phyloP scores from a whole-genome alignment of 2,113 vertebrate species.

The Heliornis fulica region DNA sequence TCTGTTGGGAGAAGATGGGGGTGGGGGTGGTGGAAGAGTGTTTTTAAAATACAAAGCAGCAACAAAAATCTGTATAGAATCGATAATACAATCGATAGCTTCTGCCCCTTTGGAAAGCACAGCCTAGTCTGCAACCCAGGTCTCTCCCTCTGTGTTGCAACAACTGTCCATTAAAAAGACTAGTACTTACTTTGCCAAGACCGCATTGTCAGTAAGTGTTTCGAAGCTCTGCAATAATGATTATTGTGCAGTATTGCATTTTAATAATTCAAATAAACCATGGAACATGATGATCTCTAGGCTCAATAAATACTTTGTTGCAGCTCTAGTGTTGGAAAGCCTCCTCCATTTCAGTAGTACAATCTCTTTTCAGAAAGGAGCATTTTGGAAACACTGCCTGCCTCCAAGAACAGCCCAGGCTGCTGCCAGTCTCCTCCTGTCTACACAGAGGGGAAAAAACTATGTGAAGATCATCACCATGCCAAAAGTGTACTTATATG shows the following conservation, averaged over 20 bases:
- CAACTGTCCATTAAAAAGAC: slow-evolving; percentile 41
- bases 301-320: slow-evolving; percentile 35
- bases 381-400: not conserved
- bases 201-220: slow-evolving; percentile 60
- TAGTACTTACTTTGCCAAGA: slow-evolving; percentile 42
- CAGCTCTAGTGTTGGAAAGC: not conserved
- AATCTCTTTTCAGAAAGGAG: not conserved
- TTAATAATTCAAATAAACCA: slow-evolving; percentile 68
- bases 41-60: slow-evolving; percentile 45
- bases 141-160: not conserved
- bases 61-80: slow-evolving; percentile 41
- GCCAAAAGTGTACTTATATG: not conserved
- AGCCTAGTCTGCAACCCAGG: not conserved
- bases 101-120: slow-evolving; percentile 1
- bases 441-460: not conserved
- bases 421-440: not conserved
- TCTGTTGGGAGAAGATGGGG: not conserved
- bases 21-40: too few species aligned
- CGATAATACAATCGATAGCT: slow-evolving; percentile 8
- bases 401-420: not conserved
- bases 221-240: slow-evolving; percentile 49
- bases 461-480: not conserved
- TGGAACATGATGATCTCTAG: slow-evolving; percentile 27
- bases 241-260: slow-evolving; percentile 58
- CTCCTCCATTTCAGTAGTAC: not conserved